phyloP scores from a whole-genome alignment of 2,113 vertebrate genomes.

The Tychaedon coryphoeus region DNA sequence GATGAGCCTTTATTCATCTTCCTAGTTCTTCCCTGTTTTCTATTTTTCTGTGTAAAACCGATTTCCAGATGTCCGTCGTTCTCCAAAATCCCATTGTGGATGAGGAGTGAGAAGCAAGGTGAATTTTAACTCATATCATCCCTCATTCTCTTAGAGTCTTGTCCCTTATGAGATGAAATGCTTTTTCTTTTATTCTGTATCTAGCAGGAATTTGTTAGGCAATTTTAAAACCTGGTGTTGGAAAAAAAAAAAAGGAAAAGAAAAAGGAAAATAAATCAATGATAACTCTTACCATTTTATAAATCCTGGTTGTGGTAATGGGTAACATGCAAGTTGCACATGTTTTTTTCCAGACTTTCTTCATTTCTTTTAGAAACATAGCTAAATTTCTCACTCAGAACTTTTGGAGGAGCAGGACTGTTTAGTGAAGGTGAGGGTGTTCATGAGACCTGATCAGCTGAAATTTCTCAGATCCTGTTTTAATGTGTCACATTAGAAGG shows the following conservation, averaged over 20 bases:
- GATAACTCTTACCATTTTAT: neutral
- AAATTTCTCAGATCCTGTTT: slow-evolving; percentile 15
- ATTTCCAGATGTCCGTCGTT: slow-evolving; percentile 81
- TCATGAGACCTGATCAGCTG: neutral
- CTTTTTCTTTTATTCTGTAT: neutral
- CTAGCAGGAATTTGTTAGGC: neutral
- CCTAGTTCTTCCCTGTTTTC: slow-evolving; percentile 75
- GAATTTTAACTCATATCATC: slow-evolving; percentile 69
- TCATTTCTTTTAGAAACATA: neutral
- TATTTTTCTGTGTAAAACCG: slow-evolving; percentile 69
- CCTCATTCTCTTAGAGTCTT: neutral
- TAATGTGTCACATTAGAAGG: slow-evolving; percentile 28
- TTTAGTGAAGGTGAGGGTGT: neutral
- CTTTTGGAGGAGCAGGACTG: neutral
- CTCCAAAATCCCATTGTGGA: slow-evolving; percentile 59
- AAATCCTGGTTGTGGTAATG: neutral
- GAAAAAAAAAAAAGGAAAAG: neutral
- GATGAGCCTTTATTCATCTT: slow-evolving; percentile 82
- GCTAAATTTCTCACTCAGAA: slow-evolving; percentile 24
- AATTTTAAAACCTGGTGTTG: neutral
- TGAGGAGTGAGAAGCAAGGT: slow-evolving; percentile 62
- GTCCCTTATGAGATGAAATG: neutral
- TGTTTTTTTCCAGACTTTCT: neutral
- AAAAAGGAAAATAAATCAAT: neutral
- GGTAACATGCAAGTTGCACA: neutral